Base-by-base conservation (phyloP, 1,140 invertebrate species). In the Kradibia gibbosae region DNA sequence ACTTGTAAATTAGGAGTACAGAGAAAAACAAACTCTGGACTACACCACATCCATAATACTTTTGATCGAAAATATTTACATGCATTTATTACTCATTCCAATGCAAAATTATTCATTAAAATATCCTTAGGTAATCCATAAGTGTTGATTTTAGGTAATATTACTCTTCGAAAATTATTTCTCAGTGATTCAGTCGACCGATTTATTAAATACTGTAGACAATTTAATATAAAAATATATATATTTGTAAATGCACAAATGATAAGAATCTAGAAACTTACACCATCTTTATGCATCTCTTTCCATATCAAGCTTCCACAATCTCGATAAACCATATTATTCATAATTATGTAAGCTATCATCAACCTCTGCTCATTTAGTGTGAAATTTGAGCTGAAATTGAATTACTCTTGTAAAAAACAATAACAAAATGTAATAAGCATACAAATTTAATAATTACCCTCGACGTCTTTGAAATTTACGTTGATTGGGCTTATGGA, bases 171-270 rank as follows among this genome's bases (percentile, higher is more conserved):
- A 11, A 42, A 80, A 48, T 80, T 71, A 45, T 80, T 80, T 8
- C 20, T 55, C 42, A 80, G 17, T 55, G 78, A 57, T 45, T 80
- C 78, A 0, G 53, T 1, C 15, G 70, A 34, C 34, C 78, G n/a
- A 60, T 80, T 22, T 13, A 7, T 39, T 15, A 80, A 8, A 48
- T 80, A 80, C 78, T 80, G 13, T 45, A n/a, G n/a, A n/a, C n/a
- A n/a, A n/a, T n/a, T n/a, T n/a, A n/a, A n/a, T n/a, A n/a, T n/a
- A 80, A 72, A 48, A 73, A 57, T 48, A 60, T 1, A 60, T 34
- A 39, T n/a, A n/a, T 34, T 53, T 45, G 13, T 3, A 42, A 36
- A 31, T 50, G 15, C 1, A 22, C 11, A 22, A 36, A 13, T 48
- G 50, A 20, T 28, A 48, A 31, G 2, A 3, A 20, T 34, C 0